phyloP scores from a whole-genome alignment of 2,113 vertebrate genomes.

The Pluvialis apricaria region DNA sequence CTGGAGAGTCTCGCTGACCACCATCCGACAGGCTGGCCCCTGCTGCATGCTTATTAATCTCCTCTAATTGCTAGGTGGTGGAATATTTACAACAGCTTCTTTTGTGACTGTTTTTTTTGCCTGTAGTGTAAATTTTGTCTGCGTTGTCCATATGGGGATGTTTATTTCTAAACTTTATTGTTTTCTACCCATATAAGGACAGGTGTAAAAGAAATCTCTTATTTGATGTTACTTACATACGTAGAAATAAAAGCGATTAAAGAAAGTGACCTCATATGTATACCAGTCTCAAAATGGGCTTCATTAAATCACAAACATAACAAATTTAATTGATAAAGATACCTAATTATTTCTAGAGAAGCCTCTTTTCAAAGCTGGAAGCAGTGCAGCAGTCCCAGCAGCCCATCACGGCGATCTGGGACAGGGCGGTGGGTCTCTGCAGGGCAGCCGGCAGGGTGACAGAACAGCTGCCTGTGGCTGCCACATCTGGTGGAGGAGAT shows the following conservation, averaged over 20 bases:
- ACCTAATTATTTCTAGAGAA: not conserved
- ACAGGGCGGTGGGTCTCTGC: not conserved
- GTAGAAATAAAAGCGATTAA: not conserved
- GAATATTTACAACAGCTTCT: not conserved
- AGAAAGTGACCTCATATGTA: not conserved
- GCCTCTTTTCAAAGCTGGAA: not conserved
- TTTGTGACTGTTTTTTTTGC: not conserved
- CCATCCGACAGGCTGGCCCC: not conserved
- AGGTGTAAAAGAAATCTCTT: not conserved
- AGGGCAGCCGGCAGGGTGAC: rapidly evolving
- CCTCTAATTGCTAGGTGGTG: not conserved
- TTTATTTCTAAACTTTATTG: not conserved
- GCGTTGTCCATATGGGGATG: not conserved
- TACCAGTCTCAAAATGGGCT: not conserved
- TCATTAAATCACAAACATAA: not conserved
- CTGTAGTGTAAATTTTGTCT: not conserved
- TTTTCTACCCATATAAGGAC: not conserved
- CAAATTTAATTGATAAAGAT: not conserved
- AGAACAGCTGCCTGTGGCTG: not conserved
- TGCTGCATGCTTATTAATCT: not conserved
- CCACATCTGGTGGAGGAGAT: not conserved
- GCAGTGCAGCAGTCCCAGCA: not conserved
- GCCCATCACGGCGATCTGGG: rapidly evolving
- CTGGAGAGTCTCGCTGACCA: not conserved
- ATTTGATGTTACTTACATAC: not conserved